Base-by-base conservation (phyloP, 2,888 invertebrate genomes). In the Phrixothrix hirtus region DNA sequence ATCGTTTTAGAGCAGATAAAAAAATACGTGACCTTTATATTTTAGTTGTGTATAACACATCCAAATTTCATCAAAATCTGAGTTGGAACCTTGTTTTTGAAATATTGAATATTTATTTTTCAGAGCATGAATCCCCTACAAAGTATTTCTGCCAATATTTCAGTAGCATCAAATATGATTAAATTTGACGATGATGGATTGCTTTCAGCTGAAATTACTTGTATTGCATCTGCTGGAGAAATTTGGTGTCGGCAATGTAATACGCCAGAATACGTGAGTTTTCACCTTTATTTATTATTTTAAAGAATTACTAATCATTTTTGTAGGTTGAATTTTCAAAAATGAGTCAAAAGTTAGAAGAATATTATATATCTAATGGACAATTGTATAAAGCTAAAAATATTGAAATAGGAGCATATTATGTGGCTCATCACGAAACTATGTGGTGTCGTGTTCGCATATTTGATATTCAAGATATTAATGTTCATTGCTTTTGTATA, bases 401-500 rank as follows among this genome's bases (percentile, higher is more conserved):
- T 0, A 64, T 77, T 1, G 65, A 70, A 15, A 55, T 63, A 2
- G 77, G 75, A 1, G 68, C 70, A 32, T 78, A 77, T 51, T 82
- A 81, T 56, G 69, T 70, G 6, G 77, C 77, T 0, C 62, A 75
- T 2, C 70, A 70, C 36, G 76, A 78, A 0, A 69, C 67, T 0
- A 62, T 39, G 2, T 81, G 79, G 77, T 75, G 75, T 44, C 67
- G 82, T 27, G 78, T 81, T 1, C 66, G 75, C 14, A 76, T 77
- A 3, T 57, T 76, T 29, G 73, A 59, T n/a, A 48, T 62, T 1
- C 16, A 41, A 12, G 32, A 12, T n/a, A 72, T 61, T 5, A 58
- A 61, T 5, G 65, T 72, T 4, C 61, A 64, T 29, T 86, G 87
- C 42, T 87, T 86, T 61, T 83, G 89, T 55, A 85, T 91, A 6